A percentile compares a stretch with the other conserved stretches of the same genome.
phyloP scores from a whole-genome alignment of 2,113 vertebrate genomes.

The Emberiza fucata region DNA sequence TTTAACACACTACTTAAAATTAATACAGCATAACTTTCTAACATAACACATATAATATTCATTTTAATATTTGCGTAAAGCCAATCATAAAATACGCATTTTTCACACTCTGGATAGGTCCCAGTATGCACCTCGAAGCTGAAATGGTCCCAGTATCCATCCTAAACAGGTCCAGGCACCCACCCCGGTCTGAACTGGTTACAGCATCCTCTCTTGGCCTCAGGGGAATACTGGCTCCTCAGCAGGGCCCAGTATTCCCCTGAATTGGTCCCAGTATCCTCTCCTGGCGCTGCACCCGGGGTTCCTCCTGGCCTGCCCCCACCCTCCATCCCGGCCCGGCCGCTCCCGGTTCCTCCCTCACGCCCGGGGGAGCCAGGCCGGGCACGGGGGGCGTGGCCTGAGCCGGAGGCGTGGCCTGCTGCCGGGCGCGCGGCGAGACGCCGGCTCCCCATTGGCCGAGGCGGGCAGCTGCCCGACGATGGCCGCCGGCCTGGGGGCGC shows the following conservation, averaged over 20 bases:
- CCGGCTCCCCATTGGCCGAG: neutral
- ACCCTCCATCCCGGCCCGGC: rapidly evolving
- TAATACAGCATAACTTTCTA: no score
- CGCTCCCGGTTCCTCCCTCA: rapidly evolving
- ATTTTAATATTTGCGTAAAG: no score
- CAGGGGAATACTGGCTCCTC: no score
- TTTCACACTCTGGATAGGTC: neutral
- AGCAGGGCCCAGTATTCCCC: no score
- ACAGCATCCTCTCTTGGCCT: neutral
- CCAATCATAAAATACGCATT: no score
- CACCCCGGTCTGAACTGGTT: no score
- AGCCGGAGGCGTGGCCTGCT: rapidly evolving
- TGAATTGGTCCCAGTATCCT: neutral
- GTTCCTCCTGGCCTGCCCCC: rapidly evolving
- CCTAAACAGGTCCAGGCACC: neutral
- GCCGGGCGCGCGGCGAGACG: rapidly evolving
- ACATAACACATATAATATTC: no score
- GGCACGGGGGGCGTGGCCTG: rapidly evolving
- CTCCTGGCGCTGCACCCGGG: neutral
- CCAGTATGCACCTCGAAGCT: neutral
- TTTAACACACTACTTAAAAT: no score
- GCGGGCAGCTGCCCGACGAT: neutral
- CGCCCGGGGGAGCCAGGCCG: rapidly evolving
- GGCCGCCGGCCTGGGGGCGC: neutral
- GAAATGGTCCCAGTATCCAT: neutral